These are phyloP conservation scores for Psophia crepitans DNA, from an alignment of 2,113 vertebrate species.

Conservation along the genomic window DNA sequence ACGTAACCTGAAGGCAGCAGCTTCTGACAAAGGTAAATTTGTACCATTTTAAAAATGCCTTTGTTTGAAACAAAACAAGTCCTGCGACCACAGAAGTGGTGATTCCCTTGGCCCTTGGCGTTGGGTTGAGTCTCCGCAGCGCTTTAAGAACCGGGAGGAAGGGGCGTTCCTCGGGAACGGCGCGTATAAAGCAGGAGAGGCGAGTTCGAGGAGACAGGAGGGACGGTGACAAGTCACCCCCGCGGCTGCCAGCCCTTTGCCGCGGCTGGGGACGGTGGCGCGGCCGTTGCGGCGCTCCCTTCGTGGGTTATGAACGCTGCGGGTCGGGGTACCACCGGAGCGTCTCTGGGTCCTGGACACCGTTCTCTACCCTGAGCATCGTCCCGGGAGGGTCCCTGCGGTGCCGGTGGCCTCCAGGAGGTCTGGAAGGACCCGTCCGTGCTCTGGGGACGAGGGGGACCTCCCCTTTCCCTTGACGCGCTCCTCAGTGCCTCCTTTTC, in stretches of 20 bases:
- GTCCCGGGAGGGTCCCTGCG: constrained; percentile 68
- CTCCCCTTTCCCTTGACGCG: background rate
- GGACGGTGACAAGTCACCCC: background rate
- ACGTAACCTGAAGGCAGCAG: constrained; percentile 3
- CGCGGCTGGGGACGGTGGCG: background rate
- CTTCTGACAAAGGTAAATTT: constrained; percentile 37
- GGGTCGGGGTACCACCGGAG: too few species aligned
- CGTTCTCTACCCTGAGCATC: too few species aligned
- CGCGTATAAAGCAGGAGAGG: fast-evolving
- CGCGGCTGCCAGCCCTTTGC: background rate
- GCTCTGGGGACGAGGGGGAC: background rate
- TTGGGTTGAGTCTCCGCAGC: background rate
- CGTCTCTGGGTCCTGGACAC: background rate
- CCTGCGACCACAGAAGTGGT: background rate
- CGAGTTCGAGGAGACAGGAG: background rate
- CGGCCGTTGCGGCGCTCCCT: background rate
- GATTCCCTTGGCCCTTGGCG: fast-evolving
- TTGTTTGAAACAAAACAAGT: background rate
- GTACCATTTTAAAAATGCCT: constrained; percentile 22
- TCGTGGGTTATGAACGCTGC: fast-evolving
- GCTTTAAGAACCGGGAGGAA: background rate
- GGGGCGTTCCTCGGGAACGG: fast-evolving
- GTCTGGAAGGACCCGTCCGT: background rate
- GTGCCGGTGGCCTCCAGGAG: constrained; percentile 70
- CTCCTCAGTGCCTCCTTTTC: background rate